Base-by-base conservation (phyloP, 2,888 invertebrate genomes). In the Cheiracanthium punctorium region DNA sequence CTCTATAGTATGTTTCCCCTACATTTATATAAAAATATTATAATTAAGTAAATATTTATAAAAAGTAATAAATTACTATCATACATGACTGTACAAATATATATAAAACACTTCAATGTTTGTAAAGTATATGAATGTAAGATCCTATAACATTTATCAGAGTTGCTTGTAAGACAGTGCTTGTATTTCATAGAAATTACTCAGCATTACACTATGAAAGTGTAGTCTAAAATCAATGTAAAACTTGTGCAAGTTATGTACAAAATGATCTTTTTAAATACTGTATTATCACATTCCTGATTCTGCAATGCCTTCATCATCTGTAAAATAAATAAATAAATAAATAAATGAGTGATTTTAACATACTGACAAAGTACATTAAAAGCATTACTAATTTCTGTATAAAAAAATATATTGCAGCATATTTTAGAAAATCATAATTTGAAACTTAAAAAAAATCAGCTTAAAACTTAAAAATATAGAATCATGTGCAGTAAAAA, bases 301-400 rank as follows among this genome's bases (percentile, higher is more conserved):
- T 93, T 97, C 97, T 76, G 96, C 97, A 92, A 97, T 97, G 91
- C 97, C 97, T 93, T 97, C 97, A 93, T 97, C 97, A 94, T 97
- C 97, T 97, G 94, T 87, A 95, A 95, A 70, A 91, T 90, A 91
- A 91, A 90, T 90, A 90, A 8, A 52, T 10, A 52, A 20, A 52
- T n/a, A n/a, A n/a, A n/a, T n/a, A n/a, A n/a, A n/a, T n/a, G n/a
- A n/a, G n/a, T n/a, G n/a, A n/a, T n/a, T n/a, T n/a, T n/a, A n/a
- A n/a, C n/a, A n/a, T n/a, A n/a, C n/a, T n/a, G n/a, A n/a, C n/a
- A n/a, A n/a, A n/a, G n/a, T n/a, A n/a, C n/a, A n/a, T n/a, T n/a
- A n/a, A n/a, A n/a, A n/a, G n/a, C n/a, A n/a, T n/a, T n/a, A n/a
- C n/a, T n/a, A n/a, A n/a, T n/a, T n/a, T n/a, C n/a, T n/a, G n/a